Base-by-base conservation (phyloP, 2,113 vertebrate genomes). In the Salvelinus namaycush region DNA sequence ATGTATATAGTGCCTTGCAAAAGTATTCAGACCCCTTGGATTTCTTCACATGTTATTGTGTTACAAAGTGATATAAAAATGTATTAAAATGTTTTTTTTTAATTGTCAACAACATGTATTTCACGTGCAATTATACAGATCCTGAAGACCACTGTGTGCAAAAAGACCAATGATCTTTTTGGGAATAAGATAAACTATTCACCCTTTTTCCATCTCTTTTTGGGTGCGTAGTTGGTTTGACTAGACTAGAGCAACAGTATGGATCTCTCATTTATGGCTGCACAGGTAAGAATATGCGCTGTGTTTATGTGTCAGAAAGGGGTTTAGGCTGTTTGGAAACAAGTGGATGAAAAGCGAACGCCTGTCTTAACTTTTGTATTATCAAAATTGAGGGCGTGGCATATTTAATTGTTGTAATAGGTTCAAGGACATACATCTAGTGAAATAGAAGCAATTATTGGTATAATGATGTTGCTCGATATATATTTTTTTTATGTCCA, bases 211-310 rank as follows among this genome's bases (percentile, higher is more conserved):
- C 39, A 39, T 74, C 6, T 51, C 78, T 73, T 60, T 18, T 34
- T 86, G 87, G 89, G 79, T 83, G 84, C 85, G 76, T 80, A 54
- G 51, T 14, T 18, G 12, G 5, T 54, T 54, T 78, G 83, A 68
- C 54, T 81, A 70, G 79, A 76, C 66, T 81, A 67, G 60, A 88
- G 85, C 89, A 85, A 68, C 94, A 94, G 79, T 68, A 98, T 98
- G 97, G 97, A 98, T 87, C 96, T 98, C 78, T 96, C 97, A 75
- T 98, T 98, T 80, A 98, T 98, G 96, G 96, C 97, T 70, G 95
- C 96, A 26, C 97, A 98, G 96, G 97, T 97, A 92, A 91, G 84
- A 67, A n/a, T 51, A 65, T 31, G 14, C 34, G 22, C 3, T 14
- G 14, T 69, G 22, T 6, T 34, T 44, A 44, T 16, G 20, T 27